Evolutionary conservation across 2,888 invertebrate genomes (phyloP).

Genomic region (Digitonthophagus gazella): DNA sequence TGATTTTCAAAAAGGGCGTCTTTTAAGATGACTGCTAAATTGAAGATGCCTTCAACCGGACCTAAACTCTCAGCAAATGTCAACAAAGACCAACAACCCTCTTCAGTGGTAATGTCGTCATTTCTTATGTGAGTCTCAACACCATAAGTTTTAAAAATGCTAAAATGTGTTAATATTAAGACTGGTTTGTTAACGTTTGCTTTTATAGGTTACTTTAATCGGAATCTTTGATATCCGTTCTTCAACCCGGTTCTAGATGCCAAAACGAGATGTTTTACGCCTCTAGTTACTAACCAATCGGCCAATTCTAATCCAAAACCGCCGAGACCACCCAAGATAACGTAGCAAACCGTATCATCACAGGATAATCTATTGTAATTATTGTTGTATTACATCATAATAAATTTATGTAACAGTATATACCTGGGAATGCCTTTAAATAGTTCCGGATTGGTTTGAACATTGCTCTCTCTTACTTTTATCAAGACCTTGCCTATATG

Average conservation of each 20-base stretch:
- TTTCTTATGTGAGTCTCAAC: slow-evolving; percentile 47
- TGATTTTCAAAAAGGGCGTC: too few species aligned
- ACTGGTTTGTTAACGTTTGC: neutral
- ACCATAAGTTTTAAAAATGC: slow-evolving; percentile 68
- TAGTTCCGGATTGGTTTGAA: too few species aligned
- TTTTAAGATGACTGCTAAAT: slow-evolving; percentile 78
- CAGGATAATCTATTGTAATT: too few species aligned
- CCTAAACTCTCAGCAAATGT: slow-evolving; percentile 63
- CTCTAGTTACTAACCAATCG: slow-evolving; percentile 82
- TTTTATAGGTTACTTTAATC: slow-evolving; percentile 57
- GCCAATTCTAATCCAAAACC: slow-evolving; percentile 89
- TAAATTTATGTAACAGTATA: too few species aligned
- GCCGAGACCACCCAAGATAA: slow-evolving; percentile 70
- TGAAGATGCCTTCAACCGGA: slow-evolving; percentile 83
- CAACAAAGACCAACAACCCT: slow-evolving; percentile 69
- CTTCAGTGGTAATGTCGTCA: slow-evolving; percentile 48
- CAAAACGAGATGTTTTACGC: slow-evolving; percentile 74
- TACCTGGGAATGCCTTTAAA: neutral
- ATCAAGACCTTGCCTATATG: slow-evolving; percentile 74
- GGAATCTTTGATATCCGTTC: slow-evolving; percentile 79
- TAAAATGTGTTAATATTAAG: neutral
- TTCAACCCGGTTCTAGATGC: slow-evolving; percentile 80
- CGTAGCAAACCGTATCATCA: neutral
- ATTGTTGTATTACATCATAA: too few species aligned
- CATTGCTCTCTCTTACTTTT: slow-evolving; percentile 46